Evolutionary conservation across 2,797 vertebrate genomes (phyloP).

Genomic region (Darevskia nairensis): DNA sequence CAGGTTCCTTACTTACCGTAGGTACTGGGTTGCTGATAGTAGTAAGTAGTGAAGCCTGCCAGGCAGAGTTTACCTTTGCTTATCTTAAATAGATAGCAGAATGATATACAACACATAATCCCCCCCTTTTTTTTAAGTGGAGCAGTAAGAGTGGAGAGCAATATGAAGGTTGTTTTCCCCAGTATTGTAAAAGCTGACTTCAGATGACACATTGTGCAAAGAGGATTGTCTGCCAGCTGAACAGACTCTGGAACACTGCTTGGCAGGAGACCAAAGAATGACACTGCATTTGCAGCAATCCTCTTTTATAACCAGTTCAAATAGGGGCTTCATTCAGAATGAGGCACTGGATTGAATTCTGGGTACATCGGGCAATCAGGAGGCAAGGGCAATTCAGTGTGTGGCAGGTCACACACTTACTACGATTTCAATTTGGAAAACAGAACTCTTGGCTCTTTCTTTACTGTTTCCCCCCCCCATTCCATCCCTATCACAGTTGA

Average conservation of each 20-base stretch:
- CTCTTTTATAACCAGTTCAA: constrained; percentile 15
- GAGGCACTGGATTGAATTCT: neutral
- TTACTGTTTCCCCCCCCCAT: neutral
- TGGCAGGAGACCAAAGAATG: neutral
- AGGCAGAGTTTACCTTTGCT: neutral
- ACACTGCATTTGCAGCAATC: constrained; percentile 22
- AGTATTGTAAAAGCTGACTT: constrained; percentile 7
- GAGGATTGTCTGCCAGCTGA: constrained; percentile 22
- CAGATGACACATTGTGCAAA: constrained; percentile 16
- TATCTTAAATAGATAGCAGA: neutral
- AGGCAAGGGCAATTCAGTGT: neutral
- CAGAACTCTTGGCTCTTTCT: neutral
- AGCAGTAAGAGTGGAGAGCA: neutral
- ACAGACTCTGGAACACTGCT: neutral
- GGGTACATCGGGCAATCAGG: neutral
- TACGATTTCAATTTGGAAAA: neutral
- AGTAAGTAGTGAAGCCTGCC: neutral
- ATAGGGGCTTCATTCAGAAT: constrained; percentile 1
- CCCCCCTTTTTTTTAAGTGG: neutral
- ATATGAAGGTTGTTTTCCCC: neutral
- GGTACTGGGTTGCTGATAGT: neutral
- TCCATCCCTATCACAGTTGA: neutral
- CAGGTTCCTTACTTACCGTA: neutral
- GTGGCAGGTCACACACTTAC: neutral
- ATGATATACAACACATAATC: neutral